These are phyloP conservation scores for Datnioides undecimradiatus DNA, from an alignment of 2,113 vertebrate species.

Conservation along the genomic window DNA sequence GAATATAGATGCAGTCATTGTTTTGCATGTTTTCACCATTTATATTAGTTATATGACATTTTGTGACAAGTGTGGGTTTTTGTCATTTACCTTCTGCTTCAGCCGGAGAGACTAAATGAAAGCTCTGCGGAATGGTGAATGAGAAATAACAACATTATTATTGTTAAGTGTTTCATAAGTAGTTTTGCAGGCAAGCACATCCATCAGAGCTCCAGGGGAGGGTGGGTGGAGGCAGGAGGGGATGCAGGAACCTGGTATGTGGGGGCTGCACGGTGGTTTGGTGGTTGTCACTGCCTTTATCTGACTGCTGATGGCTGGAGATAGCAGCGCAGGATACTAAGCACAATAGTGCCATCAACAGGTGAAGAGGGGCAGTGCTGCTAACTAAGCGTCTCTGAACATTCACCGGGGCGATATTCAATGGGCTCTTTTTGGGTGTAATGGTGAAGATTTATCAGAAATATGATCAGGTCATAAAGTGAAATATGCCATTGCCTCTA, in stretches of 20 bases:
- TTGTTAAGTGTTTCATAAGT: slow-evolving; percentile 78
- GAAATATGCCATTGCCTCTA: slow-evolving; percentile 65
- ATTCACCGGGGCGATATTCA: slow-evolving; percentile 26
- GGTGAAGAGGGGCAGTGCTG: slow-evolving; percentile 40
- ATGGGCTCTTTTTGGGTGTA: slow-evolving; percentile 53
- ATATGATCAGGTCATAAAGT: slow-evolving; percentile 74
- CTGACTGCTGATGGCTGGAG: slow-evolving; percentile 53
- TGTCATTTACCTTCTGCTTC: slow-evolving; percentile 69
- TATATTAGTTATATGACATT: slow-evolving; percentile 56
- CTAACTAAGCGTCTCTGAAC: not conserved
- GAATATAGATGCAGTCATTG: slow-evolving; percentile 40
- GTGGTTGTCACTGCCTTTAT: slow-evolving; percentile 49
- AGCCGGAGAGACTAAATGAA: slow-evolving; percentile 50
- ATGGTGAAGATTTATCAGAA: slow-evolving; percentile 72
- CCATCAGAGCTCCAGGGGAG: slow-evolving; percentile 62
- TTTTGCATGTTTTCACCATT: slow-evolving; percentile 50
- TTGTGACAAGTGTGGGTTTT: slow-evolving; percentile 53
- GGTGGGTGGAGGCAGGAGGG: slow-evolving; percentile 37
- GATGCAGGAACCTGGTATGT: slow-evolving; percentile 43
- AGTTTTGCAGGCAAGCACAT: slow-evolving; percentile 68
- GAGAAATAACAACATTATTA: slow-evolving; percentile 73
- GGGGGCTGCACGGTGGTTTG: slow-evolving; percentile 35
- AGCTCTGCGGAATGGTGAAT: slow-evolving; percentile 52
- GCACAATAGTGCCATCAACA: slow-evolving; percentile 79
- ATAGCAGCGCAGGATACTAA: slow-evolving; percentile 29